Evolutionary conservation across 2,113 vertebrate genomes (phyloP).

Genomic region (Rhipidura dahli): DNA sequence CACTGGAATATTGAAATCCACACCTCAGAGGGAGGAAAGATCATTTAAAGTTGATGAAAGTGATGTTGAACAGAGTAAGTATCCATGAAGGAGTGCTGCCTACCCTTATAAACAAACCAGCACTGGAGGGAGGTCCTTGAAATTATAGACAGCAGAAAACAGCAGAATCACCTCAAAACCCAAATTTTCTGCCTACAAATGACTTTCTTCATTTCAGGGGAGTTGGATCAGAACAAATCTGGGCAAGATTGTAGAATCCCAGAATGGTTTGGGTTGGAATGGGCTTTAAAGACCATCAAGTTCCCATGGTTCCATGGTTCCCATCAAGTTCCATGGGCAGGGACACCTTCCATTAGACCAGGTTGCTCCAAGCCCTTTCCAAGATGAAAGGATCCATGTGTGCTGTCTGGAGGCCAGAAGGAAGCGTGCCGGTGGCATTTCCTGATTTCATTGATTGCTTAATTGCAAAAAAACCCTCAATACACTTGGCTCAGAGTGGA

Average conservation of each 20-base stretch:
- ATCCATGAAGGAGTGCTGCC: neutral
- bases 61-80: neutral
- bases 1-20: neutral
- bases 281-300: neutral
- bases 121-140: neutral
- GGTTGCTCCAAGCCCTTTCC: neutral
- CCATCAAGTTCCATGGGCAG: too few relatives aligned
- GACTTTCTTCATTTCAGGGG: neutral
- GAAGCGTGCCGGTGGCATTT: neutral
- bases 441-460: neutral
- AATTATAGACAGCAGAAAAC: neutral
- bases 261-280: neutral
- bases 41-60: neutral
- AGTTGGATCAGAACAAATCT: neutral
- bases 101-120: neutral
- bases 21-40: neutral
- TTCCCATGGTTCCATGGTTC: neutral
- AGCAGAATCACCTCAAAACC: neutral
- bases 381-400: neutral
- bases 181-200: neutral
- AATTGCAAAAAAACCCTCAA: neutral
- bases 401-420: neutral
- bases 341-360: neutral
- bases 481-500: neutral
- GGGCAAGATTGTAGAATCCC: accelerated